Base-by-base conservation (phyloP, 1,140 invertebrate species). In the Triops cancriformis region DNA sequence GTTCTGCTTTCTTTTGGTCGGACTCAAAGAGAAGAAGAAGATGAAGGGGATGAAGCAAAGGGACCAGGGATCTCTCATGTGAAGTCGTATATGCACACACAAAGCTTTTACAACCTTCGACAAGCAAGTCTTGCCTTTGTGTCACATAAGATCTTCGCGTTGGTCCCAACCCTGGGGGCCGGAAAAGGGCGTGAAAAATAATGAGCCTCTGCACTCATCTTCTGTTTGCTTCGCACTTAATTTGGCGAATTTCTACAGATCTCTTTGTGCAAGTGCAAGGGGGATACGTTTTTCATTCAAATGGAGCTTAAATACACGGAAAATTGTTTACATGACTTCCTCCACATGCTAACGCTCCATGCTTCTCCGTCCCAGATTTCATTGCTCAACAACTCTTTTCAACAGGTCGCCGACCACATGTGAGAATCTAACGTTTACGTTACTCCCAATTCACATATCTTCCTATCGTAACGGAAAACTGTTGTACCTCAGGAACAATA, bases 41-140 rank as follows among this genome's bases (percentile, higher is more conserved):
- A 37, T 37, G 31, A 37, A 37, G 31, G 31, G 31, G 31, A 37
- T 37, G 7, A 7, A 7, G 31, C 31, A 37, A 37, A 37, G 7
- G 31, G 7, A 37, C 2, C 31, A 37, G 45, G 51, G 51, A 23
- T 18, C 18, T 45, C 18, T 45, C 51, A 64, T n/a, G 51, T 64
- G 14, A 64, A 64, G 43, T 64, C 51, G 43, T 64, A 2, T 7
- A 64, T 64, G 51, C 51, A 64, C 23, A 64, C 51, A 64, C 51
- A 64, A 64, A 64, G 51, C 51, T 10, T 18, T 64, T 64, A 64
- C 51, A 64, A 64, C 51, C 51, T 37, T 64, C 51, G 51, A 64
- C 51, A 64, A 64, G 51, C 51, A 64, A 64, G 51, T 64, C 51
- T 64, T 64, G 51, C 51, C 51, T 64, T 64, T 64, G 51, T 64